phyloP scores from a whole-genome alignment of 1,140 invertebrate genomes.

The Argopecten irradians region DNA sequence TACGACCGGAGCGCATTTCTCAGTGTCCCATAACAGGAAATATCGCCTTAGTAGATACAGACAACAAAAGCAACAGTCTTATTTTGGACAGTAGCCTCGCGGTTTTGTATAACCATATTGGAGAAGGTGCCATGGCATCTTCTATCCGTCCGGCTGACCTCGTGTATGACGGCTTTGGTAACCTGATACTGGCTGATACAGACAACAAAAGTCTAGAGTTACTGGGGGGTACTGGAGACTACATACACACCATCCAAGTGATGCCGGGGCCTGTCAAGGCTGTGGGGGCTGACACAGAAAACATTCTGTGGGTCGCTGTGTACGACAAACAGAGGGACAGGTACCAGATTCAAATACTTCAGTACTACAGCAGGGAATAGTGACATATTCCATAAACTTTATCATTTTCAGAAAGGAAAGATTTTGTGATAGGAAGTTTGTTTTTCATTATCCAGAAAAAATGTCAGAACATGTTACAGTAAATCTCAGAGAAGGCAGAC shows the following conservation, averaged over 20 bases:
- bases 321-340: not conserved
- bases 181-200: not conserved
- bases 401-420: too few relatives aligned
- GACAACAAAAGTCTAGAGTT: not conserved
- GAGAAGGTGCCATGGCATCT: not conserved
- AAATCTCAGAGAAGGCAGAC: too few relatives aligned
- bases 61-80: constrained; percentile 13
- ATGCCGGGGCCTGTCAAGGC: not conserved
- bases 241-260: not conserved
- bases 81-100: not conserved
- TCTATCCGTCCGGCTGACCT: not conserved
- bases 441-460: too few relatives aligned
- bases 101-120: not conserved
- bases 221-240: not conserved
- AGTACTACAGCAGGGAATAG: not conserved
- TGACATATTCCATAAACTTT: too few relatives aligned
- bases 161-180: not conserved
- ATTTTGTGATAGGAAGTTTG: too few relatives aligned
- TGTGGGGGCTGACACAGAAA: not conserved
- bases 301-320: not conserved
- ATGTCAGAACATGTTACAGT: too few relatives aligned
- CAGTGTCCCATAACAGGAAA: not conserved
- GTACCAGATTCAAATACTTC: not conserved
- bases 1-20: not conserved
- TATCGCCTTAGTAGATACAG: not conserved